A percentile compares a stretch with the other conserved stretches of the same genome.
Evolutionary conservation across 2,797 vertebrate species (phyloP).

Genomic region (Poecilia velifera): DNA sequence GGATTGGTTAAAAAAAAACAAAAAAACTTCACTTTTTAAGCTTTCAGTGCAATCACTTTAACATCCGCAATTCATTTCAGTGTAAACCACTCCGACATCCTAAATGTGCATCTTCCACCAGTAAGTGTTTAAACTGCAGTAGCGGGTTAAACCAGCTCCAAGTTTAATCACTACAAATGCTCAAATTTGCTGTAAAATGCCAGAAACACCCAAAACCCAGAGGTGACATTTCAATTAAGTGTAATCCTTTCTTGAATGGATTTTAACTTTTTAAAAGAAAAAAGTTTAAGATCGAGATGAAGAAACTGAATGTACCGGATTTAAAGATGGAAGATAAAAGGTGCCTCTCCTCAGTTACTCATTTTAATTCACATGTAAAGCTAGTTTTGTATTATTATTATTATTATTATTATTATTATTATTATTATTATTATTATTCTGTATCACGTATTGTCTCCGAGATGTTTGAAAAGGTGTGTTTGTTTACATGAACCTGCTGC

Average conservation of each 20-base stretch:
- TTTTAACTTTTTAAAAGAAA: not conserved
- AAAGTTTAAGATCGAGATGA: not conserved
- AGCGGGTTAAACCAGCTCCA: not conserved
- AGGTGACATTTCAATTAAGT: not conserved
- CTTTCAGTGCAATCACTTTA: not conserved
- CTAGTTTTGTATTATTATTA: not conserved
- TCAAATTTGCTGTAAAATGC: not conserved
- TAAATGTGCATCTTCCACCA: not conserved
- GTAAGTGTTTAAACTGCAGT: not conserved
- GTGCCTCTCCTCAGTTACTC: conserved; percentile 11
- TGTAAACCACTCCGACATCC: not conserved
- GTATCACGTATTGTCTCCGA: conserved; percentile 5
- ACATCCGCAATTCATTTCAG: no score
- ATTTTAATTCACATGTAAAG: not conserved
- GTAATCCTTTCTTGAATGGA: not conserved
- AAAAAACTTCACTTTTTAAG: not conserved
- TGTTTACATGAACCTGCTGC: conserved; percentile 64
- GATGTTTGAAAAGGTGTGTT: conserved; percentile 12
- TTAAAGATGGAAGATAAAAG: conserved; percentile 3
- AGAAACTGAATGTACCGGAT: conserved; percentile 19
- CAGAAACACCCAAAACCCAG: not conserved
- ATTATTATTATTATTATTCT: not conserved
- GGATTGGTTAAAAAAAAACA: no score
- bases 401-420: not conserved
- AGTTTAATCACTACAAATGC: no score